phyloP scores from a whole-genome alignment of 2,888 invertebrate genomes.

The Drosophila imparisetae region DNA sequence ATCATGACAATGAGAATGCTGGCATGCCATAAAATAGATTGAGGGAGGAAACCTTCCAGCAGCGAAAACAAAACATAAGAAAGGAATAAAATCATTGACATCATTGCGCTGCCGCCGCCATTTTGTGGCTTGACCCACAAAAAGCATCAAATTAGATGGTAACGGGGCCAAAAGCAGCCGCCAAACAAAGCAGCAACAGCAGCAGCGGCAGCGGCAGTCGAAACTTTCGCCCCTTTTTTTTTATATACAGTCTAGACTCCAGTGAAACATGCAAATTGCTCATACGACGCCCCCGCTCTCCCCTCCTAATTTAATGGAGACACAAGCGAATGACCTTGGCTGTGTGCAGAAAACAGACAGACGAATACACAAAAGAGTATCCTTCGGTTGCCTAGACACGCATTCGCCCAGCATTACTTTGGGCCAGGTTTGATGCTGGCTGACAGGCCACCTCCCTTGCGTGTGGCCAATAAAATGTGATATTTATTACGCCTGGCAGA shows the following conservation, averaged over 20 bases:
- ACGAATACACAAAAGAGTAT: slow-evolving; percentile 16
- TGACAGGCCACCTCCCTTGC: slow-evolving; percentile 7
- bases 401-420: slow-evolving; percentile 44
- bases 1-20: slow-evolving; percentile 26
- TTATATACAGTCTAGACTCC: slow-evolving; percentile 50
- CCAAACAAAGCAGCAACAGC: neutral
- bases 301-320: neutral
- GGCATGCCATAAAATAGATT: slow-evolving; percentile 68
- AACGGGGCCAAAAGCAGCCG: slow-evolving; percentile 9
- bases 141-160: slow-evolving; percentile 49
- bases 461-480: slow-evolving; percentile 52
- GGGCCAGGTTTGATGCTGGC: slow-evolving; percentile 11
- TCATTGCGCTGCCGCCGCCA: slow-evolving; percentile 41
- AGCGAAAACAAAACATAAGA: slow-evolving; percentile 35
- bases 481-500: slow-evolving; percentile 46
- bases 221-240: neutral
- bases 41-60: slow-evolving; percentile 39
- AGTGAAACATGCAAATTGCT: slow-evolving; percentile 57
- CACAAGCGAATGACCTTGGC: slow-evolving; percentile 42
- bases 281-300: slow-evolving; percentile 46
- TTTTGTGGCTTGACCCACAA: slow-evolving; percentile 76
- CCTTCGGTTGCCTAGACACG: slow-evolving; percentile 33
- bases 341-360: neutral
- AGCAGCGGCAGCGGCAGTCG: slow-evolving; percentile 3
- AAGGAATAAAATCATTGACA: slow-evolving; percentile 47